Base-by-base conservation (phyloP, 1,140 invertebrate genomes). In the Potamilus streckersoni region DNA sequence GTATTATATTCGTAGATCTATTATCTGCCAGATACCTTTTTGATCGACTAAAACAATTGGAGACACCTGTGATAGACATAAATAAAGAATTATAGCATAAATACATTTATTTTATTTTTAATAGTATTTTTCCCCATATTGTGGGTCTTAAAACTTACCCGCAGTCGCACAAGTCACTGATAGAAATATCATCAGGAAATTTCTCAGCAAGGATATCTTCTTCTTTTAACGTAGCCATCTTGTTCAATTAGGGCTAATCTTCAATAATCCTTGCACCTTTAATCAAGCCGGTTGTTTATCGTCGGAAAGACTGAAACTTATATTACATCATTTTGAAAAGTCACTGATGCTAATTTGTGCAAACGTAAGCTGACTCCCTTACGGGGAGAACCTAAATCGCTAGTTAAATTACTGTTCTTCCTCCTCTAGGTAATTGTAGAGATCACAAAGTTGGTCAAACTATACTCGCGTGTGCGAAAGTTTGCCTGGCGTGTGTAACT, bases 181-280 rank as follows among this genome's bases (percentile, higher is more conserved):
- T 77, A 2, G 75, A 77, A 20, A 77, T 55, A 72, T 77, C 72
- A 59, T 77, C 75, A n/a, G 75, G 75, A 38, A 77, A 77, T 55
- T 77, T 71, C 57, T 77, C 75, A 16, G 75, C 27, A 14, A 77
- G 49, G 16, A 77, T 77, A 16, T 69, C 75, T 38, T 69, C 75
- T 23, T 77, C 62, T 62, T 69, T 71, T 23, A 69, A 72, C 38
- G 75, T 69, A 19, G 75, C 66, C 58, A 31, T 65, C 75, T 72
- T 77, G 20, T 56, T 59, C 56, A 49, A n/a, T 38, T 56, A 13
- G 20, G 17, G n/a, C 66, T 20, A 65, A 57, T 59, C 15, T 13
- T 64, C 49, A 38, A 67, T 58, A 23, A 60, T 20, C 4, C 19
- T 2, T 62, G 13, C 60, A 68, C 65, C 12, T 68, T 55, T 58